Evolutionary conservation across 2,888 invertebrate species (phyloP).

Genomic region (Axea sp.): DNA sequence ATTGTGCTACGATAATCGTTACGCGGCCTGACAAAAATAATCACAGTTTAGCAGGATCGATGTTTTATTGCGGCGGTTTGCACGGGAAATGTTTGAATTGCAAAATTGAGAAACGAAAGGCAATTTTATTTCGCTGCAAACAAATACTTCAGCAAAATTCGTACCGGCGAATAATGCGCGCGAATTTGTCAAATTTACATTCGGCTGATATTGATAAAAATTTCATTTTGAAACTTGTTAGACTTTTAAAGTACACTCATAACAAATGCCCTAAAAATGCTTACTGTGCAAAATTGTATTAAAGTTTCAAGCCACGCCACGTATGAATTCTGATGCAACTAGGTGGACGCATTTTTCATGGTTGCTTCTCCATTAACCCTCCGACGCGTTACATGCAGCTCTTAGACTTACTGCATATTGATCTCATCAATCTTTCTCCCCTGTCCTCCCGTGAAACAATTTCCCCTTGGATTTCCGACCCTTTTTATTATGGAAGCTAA

Average conservation of each 20-base stretch:
- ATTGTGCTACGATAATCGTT: background rate
- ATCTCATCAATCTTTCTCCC: slow-evolving; percentile 76
- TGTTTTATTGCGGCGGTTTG: no score
- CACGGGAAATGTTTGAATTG: no score
- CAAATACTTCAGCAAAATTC: no score
- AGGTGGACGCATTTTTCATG: slow-evolving; percentile 65
- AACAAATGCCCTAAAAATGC: slow-evolving; percentile 57
- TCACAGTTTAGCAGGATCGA: no score
- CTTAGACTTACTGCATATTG: slow-evolving; percentile 78
- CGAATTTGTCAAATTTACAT: slow-evolving; percentile 22
- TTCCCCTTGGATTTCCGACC: slow-evolving; percentile 60
- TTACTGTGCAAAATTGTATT: slow-evolving; percentile 56
- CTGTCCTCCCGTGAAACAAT: slow-evolving; percentile 65
- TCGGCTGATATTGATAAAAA: slow-evolving; percentile 35
- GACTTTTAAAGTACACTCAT: slow-evolving; percentile 46
- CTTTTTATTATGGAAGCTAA: slow-evolving; percentile 69
- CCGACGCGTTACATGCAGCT: slow-evolving; percentile 70
- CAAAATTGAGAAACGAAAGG: no score
- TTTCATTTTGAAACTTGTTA: slow-evolving; percentile 47
- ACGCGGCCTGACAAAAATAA: no score
- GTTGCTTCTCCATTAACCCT: slow-evolving; percentile 74
- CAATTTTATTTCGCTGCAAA: no score
- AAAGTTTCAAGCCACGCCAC: slow-evolving; percentile 56
- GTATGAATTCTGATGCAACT: slow-evolving; percentile 64
- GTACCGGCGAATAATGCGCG: slow-evolving; percentile 7